These are phyloP conservation scores for Notiomystis cincta DNA, from an alignment of 2,113 vertebrate genomes.

Conservation along the genomic window DNA sequence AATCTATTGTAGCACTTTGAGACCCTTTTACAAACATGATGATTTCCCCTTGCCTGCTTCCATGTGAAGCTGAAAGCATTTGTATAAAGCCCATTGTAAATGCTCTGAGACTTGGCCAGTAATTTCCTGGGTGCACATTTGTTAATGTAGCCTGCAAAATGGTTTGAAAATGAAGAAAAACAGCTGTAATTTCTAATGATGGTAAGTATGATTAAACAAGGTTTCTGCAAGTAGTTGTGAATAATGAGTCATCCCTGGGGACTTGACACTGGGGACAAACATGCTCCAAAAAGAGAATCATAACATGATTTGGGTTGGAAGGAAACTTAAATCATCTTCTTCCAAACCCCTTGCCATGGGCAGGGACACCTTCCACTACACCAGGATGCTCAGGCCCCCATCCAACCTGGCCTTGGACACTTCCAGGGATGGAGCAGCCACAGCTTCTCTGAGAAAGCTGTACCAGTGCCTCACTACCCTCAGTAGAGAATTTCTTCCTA, in stretches of 20 bases:
- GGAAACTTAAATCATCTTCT: background rate
- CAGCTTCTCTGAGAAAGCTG: background rate
- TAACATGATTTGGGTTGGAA: background rate
- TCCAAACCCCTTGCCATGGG: background rate
- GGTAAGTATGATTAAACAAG: background rate
- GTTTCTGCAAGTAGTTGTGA: background rate
- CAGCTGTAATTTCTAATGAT: background rate
- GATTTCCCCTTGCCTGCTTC: background rate
- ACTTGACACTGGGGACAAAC: background rate
- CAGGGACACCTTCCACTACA: background rate
- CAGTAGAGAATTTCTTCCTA: background rate
- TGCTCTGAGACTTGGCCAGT: background rate
- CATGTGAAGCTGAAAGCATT: background rate
- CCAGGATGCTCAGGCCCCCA: background rate
- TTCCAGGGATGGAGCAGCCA: background rate
- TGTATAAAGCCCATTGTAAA: background rate
- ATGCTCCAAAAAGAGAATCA: background rate
- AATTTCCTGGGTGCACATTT: background rate
- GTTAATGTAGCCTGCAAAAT: background rate
- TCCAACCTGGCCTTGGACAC: background rate
- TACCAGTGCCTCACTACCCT: background rate
- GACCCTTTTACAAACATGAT: background rate
- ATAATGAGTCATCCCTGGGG: background rate
- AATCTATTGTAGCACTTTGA: background rate
- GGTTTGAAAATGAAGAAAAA: background rate